These are phyloP conservation scores for Asteroscopus sphinx DNA, from an alignment of 2,888 invertebrate genomes.

Conservation along the genomic window DNA sequence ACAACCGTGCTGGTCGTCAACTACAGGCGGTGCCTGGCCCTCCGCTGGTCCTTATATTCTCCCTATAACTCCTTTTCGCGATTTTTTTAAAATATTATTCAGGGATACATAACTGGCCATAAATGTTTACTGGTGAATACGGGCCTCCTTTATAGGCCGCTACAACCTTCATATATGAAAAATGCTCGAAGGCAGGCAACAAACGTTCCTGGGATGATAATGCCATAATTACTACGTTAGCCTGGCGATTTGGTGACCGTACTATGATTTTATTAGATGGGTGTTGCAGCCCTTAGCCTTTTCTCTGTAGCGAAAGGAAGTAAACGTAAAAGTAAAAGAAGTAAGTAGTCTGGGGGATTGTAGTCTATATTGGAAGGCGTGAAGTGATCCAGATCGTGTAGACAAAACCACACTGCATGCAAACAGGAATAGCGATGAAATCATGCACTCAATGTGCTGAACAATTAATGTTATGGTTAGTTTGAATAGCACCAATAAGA, in stretches of 20 bases:
- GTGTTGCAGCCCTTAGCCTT: slow-evolving; percentile 2
- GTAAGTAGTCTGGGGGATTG: too few species aligned
- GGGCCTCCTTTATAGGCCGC: slow-evolving; percentile 10
- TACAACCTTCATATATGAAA: slow-evolving; percentile 12
- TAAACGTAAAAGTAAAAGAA: too few species aligned
- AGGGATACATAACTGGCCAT: slow-evolving; percentile 20
- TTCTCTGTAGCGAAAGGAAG: neutral
- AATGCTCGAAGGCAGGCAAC: slow-evolving; percentile 1
- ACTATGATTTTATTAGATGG: slow-evolving; percentile 17
- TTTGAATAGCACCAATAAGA: slow-evolving; percentile 17
- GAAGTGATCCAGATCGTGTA: neutral
- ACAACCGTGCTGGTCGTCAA: slow-evolving; percentile 69
- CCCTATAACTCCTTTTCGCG: slow-evolving; percentile 19
- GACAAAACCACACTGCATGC: slow-evolving; percentile 12
- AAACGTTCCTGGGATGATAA: slow-evolving; percentile 18
- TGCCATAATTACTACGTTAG: slow-evolving; percentile 13
- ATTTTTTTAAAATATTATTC: slow-evolving; percentile 39
- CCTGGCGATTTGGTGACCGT: slow-evolving; percentile 16
- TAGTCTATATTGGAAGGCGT: too few species aligned
- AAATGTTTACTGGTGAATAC: slow-evolving; percentile 14
- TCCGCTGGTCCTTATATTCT: slow-evolving; percentile 28
- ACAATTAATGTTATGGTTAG: slow-evolving; percentile 25
- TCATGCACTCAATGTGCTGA: slow-evolving; percentile 28
- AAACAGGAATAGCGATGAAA: slow-evolving; percentile 27
- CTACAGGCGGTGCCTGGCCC: slow-evolving; percentile 67